Evolutionary conservation across 2,797 vertebrate species (phyloP).

Genomic region (Myotis vivesi): DNA sequence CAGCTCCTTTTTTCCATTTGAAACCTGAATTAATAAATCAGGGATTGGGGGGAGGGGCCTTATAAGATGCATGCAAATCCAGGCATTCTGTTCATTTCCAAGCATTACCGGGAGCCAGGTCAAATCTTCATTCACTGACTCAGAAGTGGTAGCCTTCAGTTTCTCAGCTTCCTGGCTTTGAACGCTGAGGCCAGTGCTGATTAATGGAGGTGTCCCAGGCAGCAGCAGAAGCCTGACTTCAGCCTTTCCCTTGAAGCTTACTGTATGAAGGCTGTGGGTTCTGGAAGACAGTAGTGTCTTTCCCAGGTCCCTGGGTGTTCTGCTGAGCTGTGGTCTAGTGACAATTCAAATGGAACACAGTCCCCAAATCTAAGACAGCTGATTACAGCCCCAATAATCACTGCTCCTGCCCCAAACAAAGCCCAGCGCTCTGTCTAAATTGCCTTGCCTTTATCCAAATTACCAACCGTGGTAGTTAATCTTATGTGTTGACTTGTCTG

Average conservation of each 20-base stretch:
- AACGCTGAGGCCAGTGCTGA: background rate
- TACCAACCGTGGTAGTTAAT: background rate
- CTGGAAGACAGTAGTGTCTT: background rate
- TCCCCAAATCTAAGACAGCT: background rate
- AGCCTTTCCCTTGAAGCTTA: background rate
- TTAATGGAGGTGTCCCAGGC: conserved; percentile 11
- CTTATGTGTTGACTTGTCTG: background rate
- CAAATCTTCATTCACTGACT: background rate
- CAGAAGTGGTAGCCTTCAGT: background rate
- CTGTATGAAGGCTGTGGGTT: background rate
- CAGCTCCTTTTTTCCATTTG: background rate
- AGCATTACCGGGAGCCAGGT: background rate
- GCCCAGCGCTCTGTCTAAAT: background rate
- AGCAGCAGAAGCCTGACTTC: background rate
- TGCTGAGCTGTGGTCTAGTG: background rate
- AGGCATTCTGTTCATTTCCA: background rate
- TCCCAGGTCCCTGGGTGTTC: background rate
- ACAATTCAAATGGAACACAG: background rate
- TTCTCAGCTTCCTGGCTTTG: conserved; percentile 11
- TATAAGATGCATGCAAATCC: background rate
- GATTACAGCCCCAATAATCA: background rate
- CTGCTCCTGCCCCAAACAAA: background rate
- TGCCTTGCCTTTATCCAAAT: background rate
- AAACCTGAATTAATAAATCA: background rate
- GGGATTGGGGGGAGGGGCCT: background rate